Evolutionary conservation across 2,113 vertebrate species (phyloP).

Genomic region (Misgurnus anguillicaudatus): DNA sequence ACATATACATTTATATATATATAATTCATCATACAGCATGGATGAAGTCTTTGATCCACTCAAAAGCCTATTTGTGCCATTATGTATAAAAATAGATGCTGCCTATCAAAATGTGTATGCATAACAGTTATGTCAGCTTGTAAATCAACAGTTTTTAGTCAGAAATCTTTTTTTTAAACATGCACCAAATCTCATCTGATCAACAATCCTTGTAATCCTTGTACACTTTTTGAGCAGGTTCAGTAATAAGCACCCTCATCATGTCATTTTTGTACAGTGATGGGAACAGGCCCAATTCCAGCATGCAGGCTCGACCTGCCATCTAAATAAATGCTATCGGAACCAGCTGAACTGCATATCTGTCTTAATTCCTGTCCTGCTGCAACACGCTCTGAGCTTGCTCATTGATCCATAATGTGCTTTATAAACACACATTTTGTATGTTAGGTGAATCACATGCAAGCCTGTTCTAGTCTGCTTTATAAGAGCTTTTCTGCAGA

Average conservation of each 20-base stretch:
- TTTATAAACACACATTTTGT: conserved; percentile 14
- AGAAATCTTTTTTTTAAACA: neutral
- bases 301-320: neutral
- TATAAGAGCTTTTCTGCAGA: neutral
- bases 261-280: neutral
- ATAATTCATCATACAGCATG: neutral
- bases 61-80: neutral
- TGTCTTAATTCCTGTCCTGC: neutral
- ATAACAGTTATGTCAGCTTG: neutral
- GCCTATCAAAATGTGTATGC: neutral
- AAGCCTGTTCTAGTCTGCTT: neutral
- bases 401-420: neutral
- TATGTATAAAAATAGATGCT: neutral
- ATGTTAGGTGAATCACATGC: neutral
- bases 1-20: too few species aligned
- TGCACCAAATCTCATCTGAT: neutral
- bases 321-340: neutral
- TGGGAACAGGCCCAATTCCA: neutral
- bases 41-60: neutral
- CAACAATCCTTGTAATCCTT: neutral
- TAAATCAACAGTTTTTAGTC: neutral
- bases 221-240: neutral
- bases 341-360: conserved; percentile 60
- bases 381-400: conserved; percentile 8
- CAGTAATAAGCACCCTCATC: neutral